Conservation (phyloP, 2,113 vertebrate species). For the Nanorana parkeri region DNA sequence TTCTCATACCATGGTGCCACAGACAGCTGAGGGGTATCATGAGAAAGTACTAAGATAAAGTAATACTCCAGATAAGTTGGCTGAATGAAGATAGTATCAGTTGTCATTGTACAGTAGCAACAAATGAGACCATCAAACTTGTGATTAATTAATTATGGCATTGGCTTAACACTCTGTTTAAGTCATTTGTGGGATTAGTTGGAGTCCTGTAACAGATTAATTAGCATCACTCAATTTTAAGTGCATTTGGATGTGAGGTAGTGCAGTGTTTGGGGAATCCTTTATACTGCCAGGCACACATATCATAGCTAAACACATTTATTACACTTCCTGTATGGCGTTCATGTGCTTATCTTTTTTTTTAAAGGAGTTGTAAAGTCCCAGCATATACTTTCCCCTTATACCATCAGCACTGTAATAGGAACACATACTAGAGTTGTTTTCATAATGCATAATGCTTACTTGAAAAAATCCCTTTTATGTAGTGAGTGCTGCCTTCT, state of each 20-base stretch:
- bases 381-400: no score
- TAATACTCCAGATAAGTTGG: slow-evolving; percentile 29
- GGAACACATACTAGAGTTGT: no score
- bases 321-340: no score
- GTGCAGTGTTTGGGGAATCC: neutral
- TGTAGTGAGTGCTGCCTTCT: no score
- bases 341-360: no score
- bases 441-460: no score
- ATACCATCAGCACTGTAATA: no score
- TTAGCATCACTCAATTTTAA: slow-evolving; percentile 5
- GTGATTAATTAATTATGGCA: slow-evolving; percentile 23
- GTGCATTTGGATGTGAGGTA: neutral
- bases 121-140: neutral
- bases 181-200: slow-evolving; percentile 33
- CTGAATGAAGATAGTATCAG: slow-evolving; percentile 17
- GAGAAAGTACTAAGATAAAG: slow-evolving; percentile 27
- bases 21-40: slow-evolving; percentile 10
- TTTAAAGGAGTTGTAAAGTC: no score
- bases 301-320: neutral
- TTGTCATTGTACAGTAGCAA: slow-evolving; percentile 20
- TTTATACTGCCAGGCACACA: neutral
- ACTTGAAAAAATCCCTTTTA: no score
- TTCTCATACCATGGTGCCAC: slow-evolving; percentile 30
- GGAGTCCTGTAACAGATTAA: slow-evolving; percentile 21
- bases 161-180: slow-evolving; percentile 5